A percentile compares a stretch with the other conserved stretches of the same genome.
Evolutionary conservation across 2,797 vertebrate species (phyloP).

Genomic region (Psittacula echo): DNA sequence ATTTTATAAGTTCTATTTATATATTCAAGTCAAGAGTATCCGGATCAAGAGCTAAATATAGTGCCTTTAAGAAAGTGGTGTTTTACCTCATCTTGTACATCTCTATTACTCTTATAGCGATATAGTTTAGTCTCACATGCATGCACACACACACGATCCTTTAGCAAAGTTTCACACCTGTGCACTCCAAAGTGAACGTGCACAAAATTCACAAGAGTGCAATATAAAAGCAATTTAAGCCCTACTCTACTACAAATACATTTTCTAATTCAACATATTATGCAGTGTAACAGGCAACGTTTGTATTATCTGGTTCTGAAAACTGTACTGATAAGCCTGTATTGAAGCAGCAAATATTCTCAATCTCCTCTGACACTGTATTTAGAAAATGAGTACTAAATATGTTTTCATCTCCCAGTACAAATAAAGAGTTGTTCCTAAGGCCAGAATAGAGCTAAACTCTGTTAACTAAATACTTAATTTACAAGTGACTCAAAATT

Average conservation of each 20-base stretch:
- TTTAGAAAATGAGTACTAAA: not conserved
- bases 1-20: constrained; percentile 23
- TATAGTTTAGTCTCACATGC: not conserved
- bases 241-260: not conserved
- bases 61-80: constrained; percentile 42
- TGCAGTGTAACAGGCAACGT: not conserved
- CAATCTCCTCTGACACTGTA: not conserved
- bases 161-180: not conserved
- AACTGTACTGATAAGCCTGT: not conserved
- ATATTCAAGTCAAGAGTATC: constrained; percentile 40
- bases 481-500: constrained; percentile 6
- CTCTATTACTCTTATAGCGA: not conserved
- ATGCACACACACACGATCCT: not conserved
- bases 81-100: constrained; percentile 3
- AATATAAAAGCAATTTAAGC: not conserved
- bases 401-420: not conserved
- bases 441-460: not conserved
- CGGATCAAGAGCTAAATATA: constrained; percentile 30
- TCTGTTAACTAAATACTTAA: not conserved
- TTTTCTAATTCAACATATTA: not conserved
- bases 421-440: not conserved
- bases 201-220: not conserved
- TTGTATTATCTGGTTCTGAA: not conserved
- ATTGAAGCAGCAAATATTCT: not conserved
- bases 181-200: not conserved